Conservation (phyloP, 2,888 invertebrate species). For the Conops quadrifasciatus region DNA sequence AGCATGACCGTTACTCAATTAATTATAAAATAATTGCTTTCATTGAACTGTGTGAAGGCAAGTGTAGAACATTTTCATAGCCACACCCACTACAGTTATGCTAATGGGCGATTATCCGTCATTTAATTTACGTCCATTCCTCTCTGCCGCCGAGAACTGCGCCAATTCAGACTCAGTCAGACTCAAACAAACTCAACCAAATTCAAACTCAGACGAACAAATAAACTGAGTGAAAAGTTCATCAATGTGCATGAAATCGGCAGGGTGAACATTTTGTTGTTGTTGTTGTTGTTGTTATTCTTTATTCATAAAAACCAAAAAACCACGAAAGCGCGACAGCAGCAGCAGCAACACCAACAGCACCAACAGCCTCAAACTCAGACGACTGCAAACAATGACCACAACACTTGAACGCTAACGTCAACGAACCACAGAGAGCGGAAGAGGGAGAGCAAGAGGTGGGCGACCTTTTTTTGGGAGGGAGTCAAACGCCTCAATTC, state of each 20-base stretch:
- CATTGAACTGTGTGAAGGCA: no score
- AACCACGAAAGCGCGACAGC: conserved; percentile 13
- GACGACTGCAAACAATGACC: conserved; percentile 37
- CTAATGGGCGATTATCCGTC: no score
- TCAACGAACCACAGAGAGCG: not conserved
- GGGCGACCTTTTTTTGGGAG: not conserved
- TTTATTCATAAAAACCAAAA: conserved; percentile 34
- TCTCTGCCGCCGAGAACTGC: no score
- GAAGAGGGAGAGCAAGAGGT: not conserved
- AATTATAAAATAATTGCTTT: no score
- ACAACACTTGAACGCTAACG: conserved; percentile 23
- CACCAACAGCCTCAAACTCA: not conserved
- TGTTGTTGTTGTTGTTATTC: conserved; percentile 16
- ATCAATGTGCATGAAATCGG: not conserved
- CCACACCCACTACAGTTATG: no score
- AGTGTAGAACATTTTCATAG: no score
- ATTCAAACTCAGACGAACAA: not conserved
- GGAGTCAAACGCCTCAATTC: no score
- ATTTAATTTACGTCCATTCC: no score
- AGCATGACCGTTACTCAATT: no score
- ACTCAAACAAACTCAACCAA: not conserved
- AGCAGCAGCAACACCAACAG: conserved; percentile 7
- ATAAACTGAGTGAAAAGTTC: not conserved
- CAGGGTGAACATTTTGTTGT: not conserved
- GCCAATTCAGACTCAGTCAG: not conserved